Evolutionary conservation across 2,888 invertebrate genomes (phyloP).

Genomic region (Monopis laevigella): DNA sequence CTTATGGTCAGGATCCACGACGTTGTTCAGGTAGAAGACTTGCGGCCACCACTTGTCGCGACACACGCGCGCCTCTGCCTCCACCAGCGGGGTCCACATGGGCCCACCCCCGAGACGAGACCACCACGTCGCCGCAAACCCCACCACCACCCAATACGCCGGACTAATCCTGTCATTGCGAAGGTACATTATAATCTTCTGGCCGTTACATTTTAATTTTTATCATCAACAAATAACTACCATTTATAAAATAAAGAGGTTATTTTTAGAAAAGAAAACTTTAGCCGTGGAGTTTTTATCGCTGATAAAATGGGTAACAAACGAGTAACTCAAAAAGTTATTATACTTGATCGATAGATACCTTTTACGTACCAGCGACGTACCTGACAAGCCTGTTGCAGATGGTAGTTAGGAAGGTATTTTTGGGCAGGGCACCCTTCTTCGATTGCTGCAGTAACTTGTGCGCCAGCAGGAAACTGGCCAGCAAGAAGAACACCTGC

Average conservation of each 20-base stretch:
- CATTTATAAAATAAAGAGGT: not conserved
- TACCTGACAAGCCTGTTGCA: slow-evolving; percentile 50
- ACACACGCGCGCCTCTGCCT: slow-evolving; percentile 40
- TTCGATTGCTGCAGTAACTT: slow-evolving; percentile 39
- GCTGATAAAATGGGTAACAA: too few relatives aligned
- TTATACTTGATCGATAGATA: too few relatives aligned
- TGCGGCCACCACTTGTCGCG: slow-evolving; percentile 54
- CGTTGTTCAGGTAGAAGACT: slow-evolving; percentile 49
- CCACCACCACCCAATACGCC: slow-evolving; percentile 46
- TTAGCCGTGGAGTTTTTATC: too few relatives aligned
- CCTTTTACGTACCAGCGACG: too few relatives aligned
- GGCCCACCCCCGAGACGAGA: slow-evolving; percentile 37
- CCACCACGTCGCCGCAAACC: slow-evolving; percentile 55
- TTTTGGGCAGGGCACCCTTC: not conserved
- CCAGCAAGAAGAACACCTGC: slow-evolving; percentile 58
- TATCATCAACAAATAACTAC: not conserved
- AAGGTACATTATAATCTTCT: not conserved
- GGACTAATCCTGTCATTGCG: slow-evolving; percentile 40
- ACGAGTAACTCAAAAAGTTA: not conserved
- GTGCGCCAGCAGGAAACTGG: slow-evolving; percentile 52
- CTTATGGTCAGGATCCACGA: slow-evolving; percentile 42
- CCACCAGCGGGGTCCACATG: slow-evolving; percentile 44
- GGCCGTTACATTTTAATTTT: not conserved
- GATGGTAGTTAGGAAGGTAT: slow-evolving; percentile 37
- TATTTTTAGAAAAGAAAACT: too few relatives aligned